These are phyloP conservation scores for Phrixothrix hirtus DNA, from an alignment of 2,888 invertebrate genomes.

Conservation along the genomic window DNA sequence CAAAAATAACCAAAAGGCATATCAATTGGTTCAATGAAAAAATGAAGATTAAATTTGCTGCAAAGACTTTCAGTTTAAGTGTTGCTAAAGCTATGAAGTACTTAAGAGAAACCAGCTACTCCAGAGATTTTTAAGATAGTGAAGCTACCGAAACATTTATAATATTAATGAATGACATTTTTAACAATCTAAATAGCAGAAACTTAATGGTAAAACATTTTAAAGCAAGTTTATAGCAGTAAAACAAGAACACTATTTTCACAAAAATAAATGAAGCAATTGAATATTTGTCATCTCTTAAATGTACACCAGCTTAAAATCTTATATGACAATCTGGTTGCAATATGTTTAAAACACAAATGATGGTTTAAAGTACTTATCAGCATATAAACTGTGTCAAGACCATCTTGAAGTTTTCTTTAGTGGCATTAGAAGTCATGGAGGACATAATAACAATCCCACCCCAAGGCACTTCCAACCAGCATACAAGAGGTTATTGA, in stretches of 20 bases:
- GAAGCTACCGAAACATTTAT: slow-evolving; percentile 34
- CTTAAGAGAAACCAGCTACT: slow-evolving; percentile 18
- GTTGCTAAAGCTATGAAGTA: slow-evolving; percentile 32
- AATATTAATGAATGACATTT: slow-evolving; percentile 36
- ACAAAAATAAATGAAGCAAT: slow-evolving; percentile 2
- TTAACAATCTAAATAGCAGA: slow-evolving; percentile 40
- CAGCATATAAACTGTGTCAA: slow-evolving; percentile 29
- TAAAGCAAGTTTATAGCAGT: slow-evolving; percentile 11
- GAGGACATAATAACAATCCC: slow-evolving; percentile 27
- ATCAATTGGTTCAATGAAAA: too few relatives aligned
- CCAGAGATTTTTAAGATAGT: slow-evolving; percentile 19
- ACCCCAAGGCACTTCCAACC: slow-evolving; percentile 22
- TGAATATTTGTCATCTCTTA: neutral
- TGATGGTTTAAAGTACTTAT: slow-evolving; percentile 15
- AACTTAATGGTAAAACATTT: too few relatives aligned
- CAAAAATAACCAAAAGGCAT: too few relatives aligned
- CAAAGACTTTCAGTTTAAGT: slow-evolving; percentile 37
- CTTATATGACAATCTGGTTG: slow-evolving; percentile 1
- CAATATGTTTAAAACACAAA: neutral
- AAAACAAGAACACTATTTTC: slow-evolving; percentile 16
- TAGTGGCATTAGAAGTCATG: slow-evolving; percentile 15
- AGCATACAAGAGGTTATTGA: slow-evolving; percentile 17
- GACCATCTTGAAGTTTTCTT: slow-evolving; percentile 31
- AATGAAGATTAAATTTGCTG: slow-evolving; percentile 39
- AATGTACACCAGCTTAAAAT: slow-evolving; percentile 4